These are phyloP conservation scores for Podilymbus podiceps DNA, from an alignment of 2,113 vertebrate species.

Conservation along the genomic window DNA sequence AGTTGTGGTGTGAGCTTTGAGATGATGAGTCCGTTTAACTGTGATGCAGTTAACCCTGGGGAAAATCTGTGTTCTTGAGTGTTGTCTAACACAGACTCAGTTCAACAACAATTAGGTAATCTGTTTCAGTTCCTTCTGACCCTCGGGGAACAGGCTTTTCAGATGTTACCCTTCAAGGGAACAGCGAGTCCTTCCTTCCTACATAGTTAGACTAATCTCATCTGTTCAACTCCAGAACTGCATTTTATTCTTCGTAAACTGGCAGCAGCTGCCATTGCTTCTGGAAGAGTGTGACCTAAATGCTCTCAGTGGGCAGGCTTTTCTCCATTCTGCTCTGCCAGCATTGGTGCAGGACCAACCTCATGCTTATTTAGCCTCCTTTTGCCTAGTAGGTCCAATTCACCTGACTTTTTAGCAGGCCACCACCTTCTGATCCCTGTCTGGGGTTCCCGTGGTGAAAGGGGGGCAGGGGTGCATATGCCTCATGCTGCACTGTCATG, in stretches of 20 bases:
- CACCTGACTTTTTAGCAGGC: background rate
- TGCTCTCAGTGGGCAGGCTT: background rate
- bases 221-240: background rate
- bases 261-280: background rate
- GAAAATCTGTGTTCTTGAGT: background rate
- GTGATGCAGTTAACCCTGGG: background rate
- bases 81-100: background rate
- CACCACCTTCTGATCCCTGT: background rate
- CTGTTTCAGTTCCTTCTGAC: background rate
- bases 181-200: background rate
- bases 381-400: background rate
- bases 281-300: background rate
- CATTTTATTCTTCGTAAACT: background rate
- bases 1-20: background rate
- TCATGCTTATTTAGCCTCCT: background rate
- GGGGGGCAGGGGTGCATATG: background rate
- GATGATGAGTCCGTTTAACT: background rate
- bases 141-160: background rate
- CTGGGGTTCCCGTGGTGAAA: background rate
- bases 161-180: background rate
- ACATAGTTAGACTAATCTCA: background rate
- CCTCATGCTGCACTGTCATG: background rate
- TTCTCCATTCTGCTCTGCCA: background rate
- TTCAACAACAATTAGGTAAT: background rate
- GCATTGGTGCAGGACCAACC: background rate